Percentiles rank a stretch among this genome's conserved stretches.
Conservation (phyloP, 2,113 vertebrate species). For the Anthoscopus minutus region DNA sequence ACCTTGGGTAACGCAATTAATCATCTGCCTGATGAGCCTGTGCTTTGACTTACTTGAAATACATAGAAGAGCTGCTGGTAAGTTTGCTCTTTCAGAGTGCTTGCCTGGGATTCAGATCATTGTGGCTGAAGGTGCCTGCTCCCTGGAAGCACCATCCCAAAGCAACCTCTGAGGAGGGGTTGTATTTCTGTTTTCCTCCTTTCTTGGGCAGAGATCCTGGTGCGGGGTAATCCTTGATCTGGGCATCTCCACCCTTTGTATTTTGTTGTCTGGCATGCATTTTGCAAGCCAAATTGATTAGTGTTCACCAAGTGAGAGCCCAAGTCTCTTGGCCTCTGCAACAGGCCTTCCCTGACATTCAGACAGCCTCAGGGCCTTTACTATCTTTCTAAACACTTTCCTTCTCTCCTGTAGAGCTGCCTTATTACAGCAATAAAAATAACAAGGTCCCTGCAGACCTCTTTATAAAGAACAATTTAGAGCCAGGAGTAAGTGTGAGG, state of each 20-base stretch:
- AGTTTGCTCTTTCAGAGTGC: neutral
- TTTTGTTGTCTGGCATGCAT: neutral
- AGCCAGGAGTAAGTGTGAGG: constrained; percentile 56
- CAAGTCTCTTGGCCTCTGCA: neutral
- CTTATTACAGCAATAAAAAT: constrained; percentile 75
- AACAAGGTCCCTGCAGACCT: constrained; percentile 75
- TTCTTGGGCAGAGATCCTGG: neutral
- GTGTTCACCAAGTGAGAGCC: neutral
- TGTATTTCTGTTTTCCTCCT: neutral
- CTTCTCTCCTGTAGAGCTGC: constrained; percentile 55
- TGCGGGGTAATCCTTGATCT: neutral
- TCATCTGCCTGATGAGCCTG: neutral
- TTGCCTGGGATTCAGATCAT: neutral
- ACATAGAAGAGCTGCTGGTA: neutral
- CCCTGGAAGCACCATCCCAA: neutral
- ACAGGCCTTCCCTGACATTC: neutral
- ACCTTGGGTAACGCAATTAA: neutral
- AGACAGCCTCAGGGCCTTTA: constrained; percentile 6
- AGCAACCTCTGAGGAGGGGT: neutral
- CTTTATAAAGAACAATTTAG: constrained; percentile 72
- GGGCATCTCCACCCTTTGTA: neutral
- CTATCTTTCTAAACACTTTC: constrained; percentile 56
- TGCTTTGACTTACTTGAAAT: neutral
- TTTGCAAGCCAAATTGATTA: neutral
- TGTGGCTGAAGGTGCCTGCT: neutral